Percentiles rank a stretch among this genome's conserved stretches.
phyloP scores from a whole-genome alignment of 2,888 invertebrate species.

The Iphiclides podalirius region DNA sequence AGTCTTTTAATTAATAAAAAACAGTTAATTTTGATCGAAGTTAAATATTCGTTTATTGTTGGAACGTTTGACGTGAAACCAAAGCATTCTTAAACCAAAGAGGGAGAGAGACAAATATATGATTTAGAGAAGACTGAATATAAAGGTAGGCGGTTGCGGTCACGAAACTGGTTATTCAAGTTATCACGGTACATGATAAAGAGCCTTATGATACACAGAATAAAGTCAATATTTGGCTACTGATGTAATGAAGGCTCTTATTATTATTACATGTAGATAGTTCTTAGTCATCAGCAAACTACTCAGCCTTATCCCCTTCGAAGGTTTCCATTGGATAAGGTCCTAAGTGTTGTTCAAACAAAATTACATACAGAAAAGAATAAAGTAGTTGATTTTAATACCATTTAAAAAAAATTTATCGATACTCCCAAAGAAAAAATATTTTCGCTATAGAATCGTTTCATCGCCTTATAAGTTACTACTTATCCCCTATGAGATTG shows the following conservation, averaged over 20 bases:
- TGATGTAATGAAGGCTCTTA: constrained; percentile 29
- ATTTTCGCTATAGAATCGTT: too few relatives aligned
- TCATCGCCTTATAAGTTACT: too few relatives aligned
- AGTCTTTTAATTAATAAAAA: too few relatives aligned
- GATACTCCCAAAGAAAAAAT: too few relatives aligned
- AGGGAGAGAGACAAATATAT: constrained; percentile 40
- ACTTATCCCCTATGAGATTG: too few relatives aligned
- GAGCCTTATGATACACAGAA: constrained; percentile 34
- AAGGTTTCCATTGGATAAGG: constrained; percentile 15
- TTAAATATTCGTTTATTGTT: not conserved
- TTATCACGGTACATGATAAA: constrained; percentile 36
- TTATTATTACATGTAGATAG: constrained; percentile 43
- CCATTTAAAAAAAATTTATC: too few relatives aligned
- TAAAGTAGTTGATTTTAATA: too few relatives aligned
- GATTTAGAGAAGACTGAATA: constrained; percentile 36
- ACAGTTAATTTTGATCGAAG: too few relatives aligned
- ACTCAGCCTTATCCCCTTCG: constrained; percentile 9
- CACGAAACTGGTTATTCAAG: constrained; percentile 59
- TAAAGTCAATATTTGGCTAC: constrained; percentile 40
- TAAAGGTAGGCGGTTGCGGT: constrained; percentile 50
- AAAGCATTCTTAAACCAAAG: constrained; percentile 43
- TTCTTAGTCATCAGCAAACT: constrained; percentile 48
- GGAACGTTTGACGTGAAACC: constrained; percentile 59
- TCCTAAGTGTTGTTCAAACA: too few relatives aligned
- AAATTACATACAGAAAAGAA: too few relatives aligned